Evolutionary conservation across 2,113 vertebrate genomes (phyloP).

Genomic region (Sisor rabdophorus): DNA sequence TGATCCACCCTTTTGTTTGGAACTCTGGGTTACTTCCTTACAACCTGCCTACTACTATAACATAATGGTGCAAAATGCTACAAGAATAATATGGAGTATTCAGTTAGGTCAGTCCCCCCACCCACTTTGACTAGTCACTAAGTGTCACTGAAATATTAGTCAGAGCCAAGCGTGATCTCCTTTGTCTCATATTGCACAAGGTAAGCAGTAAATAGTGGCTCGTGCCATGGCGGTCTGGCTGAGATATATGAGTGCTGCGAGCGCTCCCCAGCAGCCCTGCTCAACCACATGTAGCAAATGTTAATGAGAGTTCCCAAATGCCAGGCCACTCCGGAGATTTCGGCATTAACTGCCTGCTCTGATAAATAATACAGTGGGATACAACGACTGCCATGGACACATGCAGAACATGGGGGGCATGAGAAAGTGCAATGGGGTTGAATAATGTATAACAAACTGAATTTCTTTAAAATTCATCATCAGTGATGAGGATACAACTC

Average conservation of each 20-base stretch:
- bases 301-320: conserved; percentile 67
- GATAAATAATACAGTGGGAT: conserved; percentile 57
- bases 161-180: conserved; percentile 26
- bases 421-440: conserved; percentile 2
- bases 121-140: background rate
- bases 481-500: conserved; percentile 11
- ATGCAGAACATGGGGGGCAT: conserved; percentile 35
- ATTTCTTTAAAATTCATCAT: conserved; percentile 15
- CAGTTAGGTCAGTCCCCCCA: conserved; percentile 11
- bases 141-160: conserved; percentile 30
- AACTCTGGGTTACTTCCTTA: background rate
- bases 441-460: conserved; percentile 20
- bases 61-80: background rate
- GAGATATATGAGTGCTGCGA: conserved; percentile 50
- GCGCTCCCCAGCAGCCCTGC: conserved; percentile 54
- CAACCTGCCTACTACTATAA: background rate
- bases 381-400: conserved; percentile 42
- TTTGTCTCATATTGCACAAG: conserved; percentile 46
- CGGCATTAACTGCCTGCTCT: conserved; percentile 57
- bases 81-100: conserved; percentile 4
- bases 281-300: conserved; percentile 65
- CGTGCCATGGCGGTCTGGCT: conserved; percentile 32
- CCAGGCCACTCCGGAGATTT: conserved; percentile 55
- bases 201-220: conserved; percentile 47
- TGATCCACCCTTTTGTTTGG: background rate